phyloP scores from a whole-genome alignment of 2,797 vertebrate genomes.

The Cryptoblepharus egeriae region DNA sequence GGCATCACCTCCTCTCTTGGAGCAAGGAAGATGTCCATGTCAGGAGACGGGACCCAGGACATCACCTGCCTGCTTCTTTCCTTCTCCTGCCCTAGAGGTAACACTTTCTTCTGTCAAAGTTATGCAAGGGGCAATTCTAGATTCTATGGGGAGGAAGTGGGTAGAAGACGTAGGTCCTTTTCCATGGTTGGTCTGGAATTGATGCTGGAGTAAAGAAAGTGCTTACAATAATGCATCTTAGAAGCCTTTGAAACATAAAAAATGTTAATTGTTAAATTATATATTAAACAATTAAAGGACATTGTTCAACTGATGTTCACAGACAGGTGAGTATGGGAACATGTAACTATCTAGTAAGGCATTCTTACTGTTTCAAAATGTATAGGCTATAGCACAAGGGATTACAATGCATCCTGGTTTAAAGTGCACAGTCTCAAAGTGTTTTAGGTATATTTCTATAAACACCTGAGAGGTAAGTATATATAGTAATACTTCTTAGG shows the following conservation, averaged over 20 bases:
- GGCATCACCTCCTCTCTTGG: no score
- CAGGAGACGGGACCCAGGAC: background rate
- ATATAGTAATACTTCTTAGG: no score
- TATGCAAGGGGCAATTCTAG: background rate
- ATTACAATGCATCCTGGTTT: no score
- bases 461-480: no score
- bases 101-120: background rate
- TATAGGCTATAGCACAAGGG: no score
- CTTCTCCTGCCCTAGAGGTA: background rate
- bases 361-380: no score
- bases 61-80: background rate
- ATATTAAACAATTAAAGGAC: background rate
- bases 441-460: no score
- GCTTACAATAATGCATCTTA: background rate
- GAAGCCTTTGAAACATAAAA: no score
- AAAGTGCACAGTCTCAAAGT: background rate
- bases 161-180: background rate
- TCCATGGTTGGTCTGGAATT: background rate
- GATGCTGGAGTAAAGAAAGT: background rate
- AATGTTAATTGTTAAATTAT: no score
- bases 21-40: background rate
- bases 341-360: background rate
- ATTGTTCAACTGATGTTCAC: background rate
- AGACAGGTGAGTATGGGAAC: background rate
- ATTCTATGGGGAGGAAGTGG: accelerated